Conservation (phyloP, 2,113 vertebrate species). For the Petrocephalus zakoni region DNA sequence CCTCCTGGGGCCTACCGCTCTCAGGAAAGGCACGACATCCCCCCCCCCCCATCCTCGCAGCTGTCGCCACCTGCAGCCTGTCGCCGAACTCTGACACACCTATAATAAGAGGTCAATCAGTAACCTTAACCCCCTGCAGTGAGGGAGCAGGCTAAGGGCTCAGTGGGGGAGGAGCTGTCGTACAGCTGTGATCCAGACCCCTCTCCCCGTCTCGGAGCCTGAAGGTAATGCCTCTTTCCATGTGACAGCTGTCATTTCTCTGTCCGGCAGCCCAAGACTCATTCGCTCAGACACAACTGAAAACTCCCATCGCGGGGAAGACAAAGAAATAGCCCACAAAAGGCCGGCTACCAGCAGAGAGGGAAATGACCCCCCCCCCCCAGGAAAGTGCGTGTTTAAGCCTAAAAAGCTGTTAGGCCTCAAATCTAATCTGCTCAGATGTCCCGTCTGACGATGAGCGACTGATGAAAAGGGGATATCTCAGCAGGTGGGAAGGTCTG, state of each 20-base stretch:
- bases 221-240: neutral
- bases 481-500: neutral
- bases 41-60: neutral
- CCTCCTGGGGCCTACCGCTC: neutral
- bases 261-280: neutral
- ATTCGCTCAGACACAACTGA: neutral
- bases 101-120: constrained; percentile 27
- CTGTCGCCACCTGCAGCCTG: neutral
- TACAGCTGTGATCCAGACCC: neutral
- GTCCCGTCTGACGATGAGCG: neutral
- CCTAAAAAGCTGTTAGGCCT: neutral
- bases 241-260: constrained; percentile 17
- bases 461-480: neutral
- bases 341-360: neutral
- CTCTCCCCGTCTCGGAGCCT: neutral
- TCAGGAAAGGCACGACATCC: neutral
- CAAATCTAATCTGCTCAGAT: neutral
- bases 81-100: constrained; percentile 23
- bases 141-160: neutral
- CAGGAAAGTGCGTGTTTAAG: neutral
- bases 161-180: neutral
- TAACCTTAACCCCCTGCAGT: neutral
- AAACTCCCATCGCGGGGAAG: neutral
- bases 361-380: neutral
- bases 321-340: neutral